Conservation (phyloP, 1,140 invertebrate genomes). For the Lordiphosa stackelbergi region DNA sequence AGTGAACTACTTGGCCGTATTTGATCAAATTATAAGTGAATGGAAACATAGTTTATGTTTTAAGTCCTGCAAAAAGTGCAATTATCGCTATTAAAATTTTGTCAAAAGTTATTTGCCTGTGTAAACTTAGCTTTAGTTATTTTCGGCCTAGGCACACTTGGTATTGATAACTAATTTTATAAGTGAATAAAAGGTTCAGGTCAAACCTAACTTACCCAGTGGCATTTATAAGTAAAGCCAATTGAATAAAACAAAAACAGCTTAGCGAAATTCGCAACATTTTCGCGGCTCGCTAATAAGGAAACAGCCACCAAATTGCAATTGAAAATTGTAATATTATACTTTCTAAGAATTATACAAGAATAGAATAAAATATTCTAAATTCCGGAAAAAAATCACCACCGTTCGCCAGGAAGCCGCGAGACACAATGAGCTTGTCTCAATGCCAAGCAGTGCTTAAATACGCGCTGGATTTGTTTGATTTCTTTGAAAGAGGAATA, state of each 20-base stretch:
- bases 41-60: too few species aligned
- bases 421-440: slow-evolving; percentile 45
- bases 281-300: slow-evolving; percentile 8
- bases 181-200: neutral
- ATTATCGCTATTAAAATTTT: too few species aligned
- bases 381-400: neutral
- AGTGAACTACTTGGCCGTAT: too few species aligned
- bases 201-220: slow-evolving; percentile 36
- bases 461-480: slow-evolving; percentile 11
- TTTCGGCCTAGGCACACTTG: too few species aligned
- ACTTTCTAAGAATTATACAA: too few species aligned
- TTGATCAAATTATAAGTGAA: too few species aligned
- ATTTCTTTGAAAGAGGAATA: too few species aligned
- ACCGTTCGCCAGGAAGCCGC: slow-evolving; percentile 12
- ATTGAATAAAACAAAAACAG: slow-evolving; percentile 33
- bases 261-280: slow-evolving; percentile 40
- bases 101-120: too few species aligned
- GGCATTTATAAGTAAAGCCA: slow-evolving; percentile 42
- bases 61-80: too few species aligned
- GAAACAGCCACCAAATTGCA: slow-evolving; percentile 6
- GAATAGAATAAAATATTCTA: neutral
- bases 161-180: too few species aligned
- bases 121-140: too few species aligned
- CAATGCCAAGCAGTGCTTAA: neutral
- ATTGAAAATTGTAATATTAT: slow-evolving; percentile 2